A percentile compares a stretch with the other conserved stretches of the same genome.
These are phyloP conservation scores for Tricholauxania praeusta DNA, from an alignment of 2,888 invertebrate genomes.

Conservation along the genomic window DNA sequence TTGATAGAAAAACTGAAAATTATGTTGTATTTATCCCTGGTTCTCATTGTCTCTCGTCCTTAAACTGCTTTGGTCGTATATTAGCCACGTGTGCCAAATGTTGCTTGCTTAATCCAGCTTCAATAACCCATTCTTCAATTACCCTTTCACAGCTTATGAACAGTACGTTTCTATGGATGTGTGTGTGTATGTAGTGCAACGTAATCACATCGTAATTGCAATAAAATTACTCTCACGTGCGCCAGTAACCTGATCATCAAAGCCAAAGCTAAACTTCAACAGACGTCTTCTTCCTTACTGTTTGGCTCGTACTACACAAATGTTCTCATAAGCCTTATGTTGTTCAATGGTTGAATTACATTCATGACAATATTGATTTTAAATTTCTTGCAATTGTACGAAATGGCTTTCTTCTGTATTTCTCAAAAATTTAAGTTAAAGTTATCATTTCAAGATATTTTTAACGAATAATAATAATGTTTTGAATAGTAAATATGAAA, in stretches of 20 bases:
- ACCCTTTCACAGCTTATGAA: conserved; percentile 60
- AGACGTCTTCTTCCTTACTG: not conserved
- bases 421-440: too few species aligned
- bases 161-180: not conserved
- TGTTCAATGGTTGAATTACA: too few species aligned
- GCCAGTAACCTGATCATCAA: conserved; percentile 65
- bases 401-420: too few species aligned
- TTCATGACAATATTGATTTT: too few species aligned
- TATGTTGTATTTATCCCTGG: too few species aligned
- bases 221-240: conserved; percentile 68
- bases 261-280: conserved; percentile 11
- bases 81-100: conserved; percentile 19
- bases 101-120: conserved; percentile 16
- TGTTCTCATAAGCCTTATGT: too few species aligned
- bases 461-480: too few species aligned
- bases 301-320: too few species aligned
- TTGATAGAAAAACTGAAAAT: too few species aligned
- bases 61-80: not conserved
- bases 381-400: too few species aligned
- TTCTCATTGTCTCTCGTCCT: not conserved
- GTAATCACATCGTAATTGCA: conserved; percentile 69
- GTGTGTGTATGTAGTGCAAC: conserved; percentile 53
- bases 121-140: conserved; percentile 62
- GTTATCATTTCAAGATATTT: too few species aligned
- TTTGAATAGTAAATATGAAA: too few species aligned